Evolutionary conservation across 2,113 vertebrate species (phyloP).

Genomic region (Zosterops japonicus): DNA sequence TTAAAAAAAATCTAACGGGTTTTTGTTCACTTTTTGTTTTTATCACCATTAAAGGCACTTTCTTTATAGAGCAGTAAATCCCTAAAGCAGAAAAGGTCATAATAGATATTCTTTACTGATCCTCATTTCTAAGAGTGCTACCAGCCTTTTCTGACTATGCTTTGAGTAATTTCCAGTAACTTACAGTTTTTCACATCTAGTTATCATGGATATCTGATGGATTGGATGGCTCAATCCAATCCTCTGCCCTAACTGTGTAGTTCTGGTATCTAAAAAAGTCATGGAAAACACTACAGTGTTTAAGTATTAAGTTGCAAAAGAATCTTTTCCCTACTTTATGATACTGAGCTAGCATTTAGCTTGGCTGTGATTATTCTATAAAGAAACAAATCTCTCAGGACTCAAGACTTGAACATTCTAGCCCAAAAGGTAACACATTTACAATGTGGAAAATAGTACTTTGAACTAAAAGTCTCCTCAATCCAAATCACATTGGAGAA

Average conservation of each 20-base stretch:
- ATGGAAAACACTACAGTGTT: background rate
- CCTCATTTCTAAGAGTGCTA: background rate
- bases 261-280: background rate
- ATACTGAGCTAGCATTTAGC: background rate
- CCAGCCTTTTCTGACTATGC: background rate
- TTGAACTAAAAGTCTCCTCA: background rate
- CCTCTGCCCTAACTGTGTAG: background rate
- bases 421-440: background rate
- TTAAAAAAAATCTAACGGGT: fast-evolving
- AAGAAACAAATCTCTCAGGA: background rate
- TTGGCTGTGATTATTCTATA: background rate
- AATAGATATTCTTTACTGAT: background rate
- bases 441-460: background rate
- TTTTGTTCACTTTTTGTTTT: background rate
- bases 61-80: background rate
- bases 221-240: background rate
- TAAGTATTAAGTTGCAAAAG: background rate
- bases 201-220: background rate
- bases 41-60: background rate
- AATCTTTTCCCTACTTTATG: background rate
- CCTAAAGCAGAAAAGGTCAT: background rate
- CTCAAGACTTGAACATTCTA: background rate
- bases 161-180: background rate
- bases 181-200: background rate
- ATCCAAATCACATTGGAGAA: background rate